Evolutionary conservation across 2,797 vertebrate genomes (phyloP).

Genomic region (Lemur catta): DNA sequence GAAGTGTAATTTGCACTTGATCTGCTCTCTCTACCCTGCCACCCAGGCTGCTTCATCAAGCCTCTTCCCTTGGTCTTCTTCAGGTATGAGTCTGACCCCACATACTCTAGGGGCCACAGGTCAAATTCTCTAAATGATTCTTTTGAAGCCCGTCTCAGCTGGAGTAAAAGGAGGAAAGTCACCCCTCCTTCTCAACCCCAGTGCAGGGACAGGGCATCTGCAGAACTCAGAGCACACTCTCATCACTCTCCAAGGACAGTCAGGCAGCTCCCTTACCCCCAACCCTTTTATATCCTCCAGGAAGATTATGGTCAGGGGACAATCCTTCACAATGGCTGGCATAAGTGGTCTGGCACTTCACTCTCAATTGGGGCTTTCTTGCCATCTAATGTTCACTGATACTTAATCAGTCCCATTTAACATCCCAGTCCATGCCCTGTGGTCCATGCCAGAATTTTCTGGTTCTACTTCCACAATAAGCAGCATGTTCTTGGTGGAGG

Average conservation of each 20-base stretch:
- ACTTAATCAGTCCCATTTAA: neutral
- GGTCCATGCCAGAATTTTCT: neutral
- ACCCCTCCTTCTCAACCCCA: neutral
- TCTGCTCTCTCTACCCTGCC: neutral
- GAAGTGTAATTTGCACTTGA: neutral
- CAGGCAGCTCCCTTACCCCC: neutral
- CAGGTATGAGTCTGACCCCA: neutral
- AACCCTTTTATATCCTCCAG: neutral
- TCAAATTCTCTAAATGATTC: neutral
- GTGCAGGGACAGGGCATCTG: fast-evolving
- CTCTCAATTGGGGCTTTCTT: neutral
- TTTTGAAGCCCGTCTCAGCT: neutral
- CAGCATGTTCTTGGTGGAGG: neutral
- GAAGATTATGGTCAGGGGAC: neutral
- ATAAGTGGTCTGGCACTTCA: neutral
- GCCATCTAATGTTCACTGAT: neutral
- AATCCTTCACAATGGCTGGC: neutral
- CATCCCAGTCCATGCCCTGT: neutral
- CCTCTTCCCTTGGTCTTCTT: neutral
- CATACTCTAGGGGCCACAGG: neutral
- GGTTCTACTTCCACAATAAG: neutral
- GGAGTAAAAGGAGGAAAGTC: neutral
- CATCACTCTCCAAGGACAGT: neutral
- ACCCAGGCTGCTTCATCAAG: neutral
- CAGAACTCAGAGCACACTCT: neutral